phyloP scores from a whole-genome alignment of 2,888 invertebrate species.

The Andrena haemorrhoa region DNA sequence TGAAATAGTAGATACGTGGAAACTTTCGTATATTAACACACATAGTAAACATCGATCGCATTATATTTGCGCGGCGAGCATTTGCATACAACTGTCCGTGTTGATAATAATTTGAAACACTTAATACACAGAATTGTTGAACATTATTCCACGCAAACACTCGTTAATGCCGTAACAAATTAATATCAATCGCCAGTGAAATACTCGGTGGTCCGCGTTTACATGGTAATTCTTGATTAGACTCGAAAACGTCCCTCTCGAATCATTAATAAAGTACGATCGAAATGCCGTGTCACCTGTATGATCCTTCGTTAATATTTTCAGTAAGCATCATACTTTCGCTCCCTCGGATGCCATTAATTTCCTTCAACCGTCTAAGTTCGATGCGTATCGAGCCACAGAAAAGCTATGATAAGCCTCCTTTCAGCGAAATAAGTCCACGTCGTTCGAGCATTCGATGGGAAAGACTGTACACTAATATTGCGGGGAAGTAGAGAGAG shows the following conservation, averaged over 20 bases:
- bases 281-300: not conserved
- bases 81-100: not conserved
- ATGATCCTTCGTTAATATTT: constrained; percentile 37
- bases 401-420: constrained; percentile 55
- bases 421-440: constrained; percentile 38
- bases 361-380: constrained; percentile 50
- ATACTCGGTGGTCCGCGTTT: not conserved
- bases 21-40: constrained; percentile 16
- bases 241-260: not conserved
- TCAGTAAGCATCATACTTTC: constrained; percentile 34
- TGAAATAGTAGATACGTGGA: not conserved
- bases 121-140: not conserved
- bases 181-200: constrained; percentile 4
- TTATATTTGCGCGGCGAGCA: constrained; percentile 17
- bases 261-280: constrained; percentile 4
- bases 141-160: constrained; percentile 16
- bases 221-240: not conserved
- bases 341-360: constrained; percentile 42
- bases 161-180: constrained; percentile 1
- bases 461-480: constrained; percentile 17
- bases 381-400: constrained; percentile 38
- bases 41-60: constrained; percentile 6
- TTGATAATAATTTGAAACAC: constrained; percentile 4
- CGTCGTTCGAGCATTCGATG: constrained; percentile 32
- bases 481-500: not conserved